A percentile compares a stretch with the other conserved stretches of the same genome.
phyloP scores from a whole-genome alignment of 2,888 invertebrate species.

The Hirudinaria manillensis region DNA sequence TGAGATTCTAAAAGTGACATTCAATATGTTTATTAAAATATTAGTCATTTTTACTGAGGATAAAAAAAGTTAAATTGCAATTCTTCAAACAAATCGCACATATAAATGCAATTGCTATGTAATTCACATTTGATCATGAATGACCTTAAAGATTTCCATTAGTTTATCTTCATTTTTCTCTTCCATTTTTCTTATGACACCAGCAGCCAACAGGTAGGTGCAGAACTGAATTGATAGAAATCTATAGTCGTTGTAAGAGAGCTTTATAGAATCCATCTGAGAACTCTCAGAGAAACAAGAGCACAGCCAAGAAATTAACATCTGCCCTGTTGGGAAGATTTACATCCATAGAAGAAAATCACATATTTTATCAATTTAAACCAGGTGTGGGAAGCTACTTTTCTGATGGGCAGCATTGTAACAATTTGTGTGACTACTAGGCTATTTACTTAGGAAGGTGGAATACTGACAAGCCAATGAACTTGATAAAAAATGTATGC shows the following conservation, averaged over 20 bases:
- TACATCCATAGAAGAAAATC: background rate
- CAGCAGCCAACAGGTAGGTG: slow-evolving; percentile 77
- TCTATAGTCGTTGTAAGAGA: slow-evolving; percentile 66
- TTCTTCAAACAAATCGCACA: too few species aligned
- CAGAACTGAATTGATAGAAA: slow-evolving; percentile 73
- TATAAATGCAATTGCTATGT: background rate
- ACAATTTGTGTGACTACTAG: too few species aligned
- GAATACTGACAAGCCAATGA: too few species aligned
- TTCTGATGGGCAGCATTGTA: too few species aligned
- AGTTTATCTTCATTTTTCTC: slow-evolving; percentile 12
- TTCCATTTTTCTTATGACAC: slow-evolving; percentile 61
- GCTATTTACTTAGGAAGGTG: too few species aligned
- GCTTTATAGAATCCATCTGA: slow-evolving; percentile 58
- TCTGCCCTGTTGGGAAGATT: slow-evolving; percentile 66
- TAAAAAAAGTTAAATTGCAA: too few species aligned
- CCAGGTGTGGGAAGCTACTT: background rate
- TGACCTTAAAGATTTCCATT: slow-evolving; percentile 29
- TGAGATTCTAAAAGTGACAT: too few species aligned
- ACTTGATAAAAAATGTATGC: too few species aligned
- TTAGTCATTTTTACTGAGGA: too few species aligned
- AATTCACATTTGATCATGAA: slow-evolving; percentile 2
- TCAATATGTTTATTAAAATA: too few species aligned
- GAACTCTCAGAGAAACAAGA: slow-evolving; percentile 68
- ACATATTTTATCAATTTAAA: background rate
- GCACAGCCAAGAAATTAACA: slow-evolving; percentile 82